Conservation (phyloP, 2,797 vertebrate species). For the Epinephelus malabaricus region DNA sequence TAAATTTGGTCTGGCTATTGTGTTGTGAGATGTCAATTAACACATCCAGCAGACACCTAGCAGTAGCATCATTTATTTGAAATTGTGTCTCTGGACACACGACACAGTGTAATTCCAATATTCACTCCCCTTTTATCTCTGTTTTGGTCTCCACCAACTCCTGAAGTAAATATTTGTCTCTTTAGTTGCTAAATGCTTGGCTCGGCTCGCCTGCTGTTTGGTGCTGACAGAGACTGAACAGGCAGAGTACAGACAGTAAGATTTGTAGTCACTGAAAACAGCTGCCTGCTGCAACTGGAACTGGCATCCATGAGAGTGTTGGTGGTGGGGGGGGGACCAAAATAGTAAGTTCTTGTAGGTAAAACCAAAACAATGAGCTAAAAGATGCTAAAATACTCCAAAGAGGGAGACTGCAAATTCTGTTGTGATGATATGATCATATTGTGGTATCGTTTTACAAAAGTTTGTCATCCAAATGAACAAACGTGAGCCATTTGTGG, state of each 20-base stretch:
- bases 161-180: too few species aligned
- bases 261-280: background rate
- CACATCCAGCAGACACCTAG: too few species aligned
- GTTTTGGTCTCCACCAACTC: too few species aligned
- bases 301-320: background rate
- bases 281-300: background rate
- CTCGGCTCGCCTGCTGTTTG: background rate
- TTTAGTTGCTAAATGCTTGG: too few species aligned
- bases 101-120: too few species aligned
- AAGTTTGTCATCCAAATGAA: background rate
- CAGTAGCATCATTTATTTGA: background rate
- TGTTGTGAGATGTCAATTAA: too few species aligned
- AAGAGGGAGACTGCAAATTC: background rate
- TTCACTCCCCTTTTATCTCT: too few species aligned
- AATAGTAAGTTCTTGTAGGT: too few species aligned
- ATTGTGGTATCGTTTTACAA: background rate
- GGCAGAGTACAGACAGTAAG: background rate
- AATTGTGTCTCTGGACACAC: background rate
- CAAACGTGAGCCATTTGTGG: background rate
- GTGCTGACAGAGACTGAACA: background rate
- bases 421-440: background rate
- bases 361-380: too few species aligned
- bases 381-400: too few species aligned
- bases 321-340: too few species aligned
- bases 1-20: too few species aligned